These are phyloP conservation scores for Oplegnathus fasciatus DNA, from an alignment of 2,113 vertebrate genomes.

Conservation along the genomic window DNA sequence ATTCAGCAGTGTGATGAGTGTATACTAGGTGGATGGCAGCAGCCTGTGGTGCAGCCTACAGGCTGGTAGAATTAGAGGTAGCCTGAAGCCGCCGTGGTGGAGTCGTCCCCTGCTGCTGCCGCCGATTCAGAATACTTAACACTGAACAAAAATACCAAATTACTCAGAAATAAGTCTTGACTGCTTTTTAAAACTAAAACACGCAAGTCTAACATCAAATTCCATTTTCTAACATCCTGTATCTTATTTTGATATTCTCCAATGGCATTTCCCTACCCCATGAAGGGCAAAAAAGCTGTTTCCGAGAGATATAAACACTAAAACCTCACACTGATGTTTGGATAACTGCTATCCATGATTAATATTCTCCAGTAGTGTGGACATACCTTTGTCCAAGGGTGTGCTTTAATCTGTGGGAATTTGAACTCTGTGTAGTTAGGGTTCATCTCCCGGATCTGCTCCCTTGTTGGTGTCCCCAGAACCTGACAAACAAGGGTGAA, in stretches of 20 bases:
- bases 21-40: neutral
- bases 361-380: neutral
- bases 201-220: neutral
- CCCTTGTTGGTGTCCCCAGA: constrained; percentile 93
- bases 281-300: neutral
- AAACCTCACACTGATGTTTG: neutral
- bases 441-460: constrained; percentile 97
- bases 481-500: constrained; percentile 79
- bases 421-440: constrained; percentile 97
- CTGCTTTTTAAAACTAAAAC: neutral
- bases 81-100: neutral
- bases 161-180: neutral
- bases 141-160: too few relatives aligned
- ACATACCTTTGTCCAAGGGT: constrained; percentile 94
- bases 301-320: neutral
- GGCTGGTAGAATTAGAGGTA: neutral
- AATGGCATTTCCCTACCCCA: neutral
- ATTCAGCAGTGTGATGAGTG: neutral
- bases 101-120: neutral
- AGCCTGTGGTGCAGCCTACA: neutral
- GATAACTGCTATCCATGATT: neutral
- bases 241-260: neutral
- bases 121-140: neutral
- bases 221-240: neutral
- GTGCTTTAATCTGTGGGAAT: constrained; percentile 97